Base-by-base conservation (phyloP, 2,888 invertebrate genomes). In the Leucoptera coffeella region DNA sequence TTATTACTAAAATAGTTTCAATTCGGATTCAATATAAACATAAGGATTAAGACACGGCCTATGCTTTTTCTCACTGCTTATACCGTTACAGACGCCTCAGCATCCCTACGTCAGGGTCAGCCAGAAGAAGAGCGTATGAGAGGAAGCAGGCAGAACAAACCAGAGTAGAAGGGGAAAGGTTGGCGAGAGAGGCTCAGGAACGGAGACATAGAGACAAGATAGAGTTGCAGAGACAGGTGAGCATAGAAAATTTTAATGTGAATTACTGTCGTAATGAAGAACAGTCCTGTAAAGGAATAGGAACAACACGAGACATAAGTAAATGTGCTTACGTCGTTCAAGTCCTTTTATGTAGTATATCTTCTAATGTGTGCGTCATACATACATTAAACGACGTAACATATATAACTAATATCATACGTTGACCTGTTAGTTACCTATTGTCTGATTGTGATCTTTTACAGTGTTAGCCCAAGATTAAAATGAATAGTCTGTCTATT, bases 81-180 rank as follows among this genome's bases (percentile, higher is more conserved):
- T 30, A 27, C 29, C 26, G 34, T 29, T 24, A 13, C 30, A 67
- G 67, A 49, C 48, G 60, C 40, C 40, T 65, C 19, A 57, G 58
- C 37, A 51, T 45, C 21, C 61, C 61, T 9, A 51, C 57, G 4
- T 60, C 67, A 14, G 61, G 60, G 12, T 67, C 67, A 3, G 42
- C 56, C 14, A 43, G 57, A 9, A 45, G 61, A n/a, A 41, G 59
- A 15, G 48, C 53, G 4, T 47, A 58, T 2, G 56, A 67, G 37
- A 41, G 59, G 4, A 39, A 39, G 12, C 43, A 41, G 2, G 61
- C 65, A 1, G 49, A 62, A 36, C 45, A 47, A 35, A 62, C 60
- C 2, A 44, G 62, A 3, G 36, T 41, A 4, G 65, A 69, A 14
- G 62, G 69, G 2, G 64, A 65, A 35, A 38, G 45, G 11, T 37